Evolutionary conservation across 2,888 invertebrate species (phyloP).

Genomic region (Herminia tarsipennalis): DNA sequence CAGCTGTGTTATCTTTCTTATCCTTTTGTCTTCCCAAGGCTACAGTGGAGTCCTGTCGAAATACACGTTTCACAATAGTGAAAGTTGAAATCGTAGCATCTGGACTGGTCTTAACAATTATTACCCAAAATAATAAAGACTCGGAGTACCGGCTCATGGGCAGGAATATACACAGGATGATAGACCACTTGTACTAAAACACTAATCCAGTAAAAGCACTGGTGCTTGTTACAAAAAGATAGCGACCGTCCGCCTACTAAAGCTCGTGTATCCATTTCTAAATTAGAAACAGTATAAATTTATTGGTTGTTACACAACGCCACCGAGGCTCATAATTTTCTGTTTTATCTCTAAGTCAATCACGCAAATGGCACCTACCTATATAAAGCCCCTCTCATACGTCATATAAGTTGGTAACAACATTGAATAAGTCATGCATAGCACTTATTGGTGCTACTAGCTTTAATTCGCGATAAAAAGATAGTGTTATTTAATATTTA

Average conservation of each 20-base stretch:
- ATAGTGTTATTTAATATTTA: no score
- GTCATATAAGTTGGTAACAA: constrained; percentile 19
- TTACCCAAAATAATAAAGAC: constrained; percentile 16
- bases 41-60: no score
- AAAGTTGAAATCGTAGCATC: constrained; percentile 12
- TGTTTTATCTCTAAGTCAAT: constrained; percentile 54
- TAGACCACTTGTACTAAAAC: constrained; percentile 25
- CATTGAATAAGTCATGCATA: constrained; percentile 39
- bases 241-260: constrained; percentile 16
- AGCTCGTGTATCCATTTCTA: constrained; percentile 51
- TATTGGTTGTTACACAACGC: constrained; percentile 44
- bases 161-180: constrained; percentile 22
- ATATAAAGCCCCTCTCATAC: constrained; percentile 30
- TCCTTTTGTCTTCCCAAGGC: no score
- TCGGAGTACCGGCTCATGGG: neutral
- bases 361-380: constrained; percentile 46
- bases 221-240: constrained; percentile 28
- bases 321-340: constrained; percentile 47
- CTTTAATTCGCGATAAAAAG: neutral
- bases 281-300: constrained; percentile 55
- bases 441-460: constrained; percentile 22
- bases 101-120: constrained; percentile 13
- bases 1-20: no score
- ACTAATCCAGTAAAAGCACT: constrained; percentile 35
- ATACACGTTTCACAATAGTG: constrained; percentile 2